phyloP scores from a whole-genome alignment of 1,140 invertebrate genomes.

The Panonychus citri region DNA sequence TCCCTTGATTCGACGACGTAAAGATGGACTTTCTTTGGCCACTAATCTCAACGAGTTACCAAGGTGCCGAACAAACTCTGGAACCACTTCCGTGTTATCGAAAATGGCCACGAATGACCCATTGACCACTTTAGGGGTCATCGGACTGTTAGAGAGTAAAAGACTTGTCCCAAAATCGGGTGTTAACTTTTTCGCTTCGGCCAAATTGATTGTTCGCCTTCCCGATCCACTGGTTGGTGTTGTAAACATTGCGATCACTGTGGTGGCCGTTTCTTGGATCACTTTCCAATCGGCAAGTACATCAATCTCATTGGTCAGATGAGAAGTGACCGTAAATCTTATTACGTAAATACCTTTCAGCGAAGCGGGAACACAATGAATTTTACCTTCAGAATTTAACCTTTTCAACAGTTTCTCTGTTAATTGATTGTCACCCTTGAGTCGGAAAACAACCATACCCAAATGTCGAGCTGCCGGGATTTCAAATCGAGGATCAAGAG shows the following conservation, averaged over 20 bases:
- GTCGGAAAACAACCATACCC: conserved; percentile 65
- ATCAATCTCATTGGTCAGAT: conserved; percentile 61
- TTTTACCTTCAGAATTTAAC: conserved; percentile 82
- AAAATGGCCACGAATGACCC: conserved; percentile 86
- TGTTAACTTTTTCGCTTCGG: conserved; percentile 46
- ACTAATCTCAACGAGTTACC: conserved; percentile 35
- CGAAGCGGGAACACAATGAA: conserved; percentile 89
- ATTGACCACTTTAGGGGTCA: conserved; percentile 90
- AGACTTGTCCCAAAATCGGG: conserved; percentile 75
- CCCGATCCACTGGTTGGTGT: neutral
- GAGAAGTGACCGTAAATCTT: conserved; percentile 74
- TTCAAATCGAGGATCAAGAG: conserved; percentile 48
- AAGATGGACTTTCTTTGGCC: conserved; percentile 31
- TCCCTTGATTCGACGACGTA: conserved; percentile 54
- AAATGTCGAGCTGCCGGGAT: conserved; percentile 41
- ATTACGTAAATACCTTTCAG: conserved; percentile 58
- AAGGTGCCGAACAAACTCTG: conserved; percentile 45
- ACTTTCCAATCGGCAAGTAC: conserved; percentile 68
- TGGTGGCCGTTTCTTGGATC: conserved; percentile 49
- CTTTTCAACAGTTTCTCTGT: conserved; percentile 80
- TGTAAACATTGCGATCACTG: conserved; percentile 27
- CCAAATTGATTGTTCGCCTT: conserved; percentile 4
- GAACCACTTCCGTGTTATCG: conserved; percentile 58
- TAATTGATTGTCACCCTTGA: conserved; percentile 61
- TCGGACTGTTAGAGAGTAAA: conserved; percentile 66